Percentiles rank a stretch among this genome's conserved stretches.
These are phyloP conservation scores for Cecropterus lyciades DNA, from an alignment of 1,140 invertebrate species.

Conservation along the genomic window DNA sequence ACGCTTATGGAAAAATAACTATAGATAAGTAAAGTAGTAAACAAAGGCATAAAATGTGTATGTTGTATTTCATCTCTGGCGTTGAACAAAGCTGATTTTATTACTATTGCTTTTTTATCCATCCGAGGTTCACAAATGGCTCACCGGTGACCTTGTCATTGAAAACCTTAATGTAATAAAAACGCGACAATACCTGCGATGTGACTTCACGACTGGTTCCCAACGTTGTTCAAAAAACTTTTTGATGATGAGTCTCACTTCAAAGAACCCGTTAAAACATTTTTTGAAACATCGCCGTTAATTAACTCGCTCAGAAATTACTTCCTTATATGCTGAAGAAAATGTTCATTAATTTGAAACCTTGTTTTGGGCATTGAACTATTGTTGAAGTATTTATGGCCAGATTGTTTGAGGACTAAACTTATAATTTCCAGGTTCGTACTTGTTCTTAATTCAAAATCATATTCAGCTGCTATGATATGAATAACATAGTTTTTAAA, in stretches of 20 bases:
- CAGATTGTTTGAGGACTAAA: no score
- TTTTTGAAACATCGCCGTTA: constrained; percentile 19
- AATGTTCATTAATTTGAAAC: constrained; percentile 4
- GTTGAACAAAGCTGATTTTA: constrained; percentile 34
- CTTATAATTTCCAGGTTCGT: no score
- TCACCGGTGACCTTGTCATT: constrained; percentile 39
- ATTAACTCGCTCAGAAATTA: constrained; percentile 19
- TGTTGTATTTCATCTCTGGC: background rate
- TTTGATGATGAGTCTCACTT: constrained; percentile 22
- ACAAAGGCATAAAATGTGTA: constrained; percentile 7
- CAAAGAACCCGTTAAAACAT: constrained; percentile 20
- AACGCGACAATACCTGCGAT: constrained; percentile 35
- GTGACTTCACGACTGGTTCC: constrained; percentile 41
- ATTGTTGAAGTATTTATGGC: background rate
- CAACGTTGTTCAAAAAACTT: constrained; percentile 21
- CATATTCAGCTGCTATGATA: no score
- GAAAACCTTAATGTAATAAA: constrained; percentile 38
- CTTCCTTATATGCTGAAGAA: constrained; percentile 18
- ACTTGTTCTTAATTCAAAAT: no score
- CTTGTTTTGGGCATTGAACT: background rate
- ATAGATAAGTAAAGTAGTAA: no score
- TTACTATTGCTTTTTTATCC: constrained; percentile 29
- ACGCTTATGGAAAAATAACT: no score
- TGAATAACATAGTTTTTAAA: no score
- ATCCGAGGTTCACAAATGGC: constrained; percentile 22